Evolutionary conservation across 2,888 invertebrate genomes (phyloP).

Genomic region (Ceratothoa steindachneri): DNA sequence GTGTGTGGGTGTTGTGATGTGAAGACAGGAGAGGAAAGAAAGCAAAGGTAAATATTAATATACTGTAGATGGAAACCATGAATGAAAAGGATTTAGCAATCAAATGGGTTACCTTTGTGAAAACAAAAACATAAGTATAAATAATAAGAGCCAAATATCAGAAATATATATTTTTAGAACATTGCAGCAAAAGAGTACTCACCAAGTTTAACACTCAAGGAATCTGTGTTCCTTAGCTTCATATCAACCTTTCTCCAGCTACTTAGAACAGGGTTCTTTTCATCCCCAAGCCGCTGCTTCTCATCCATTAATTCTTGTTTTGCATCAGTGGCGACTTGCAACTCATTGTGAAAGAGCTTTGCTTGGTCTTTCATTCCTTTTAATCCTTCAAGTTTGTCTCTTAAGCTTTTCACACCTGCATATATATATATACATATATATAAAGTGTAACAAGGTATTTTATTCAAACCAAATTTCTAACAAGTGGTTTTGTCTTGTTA

Average conservation of each 20-base stretch:
- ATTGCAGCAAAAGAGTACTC: no score
- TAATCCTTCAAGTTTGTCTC: constrained; percentile 34
- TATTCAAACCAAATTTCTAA: neutral
- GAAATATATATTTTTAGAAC: no score
- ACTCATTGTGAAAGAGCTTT: constrained; percentile 26
- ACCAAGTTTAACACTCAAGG: constrained; percentile 21
- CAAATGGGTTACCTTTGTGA: no score
- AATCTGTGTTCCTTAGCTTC: constrained; percentile 25
- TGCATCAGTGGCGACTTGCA: constrained; percentile 47
- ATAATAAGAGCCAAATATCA: no score
- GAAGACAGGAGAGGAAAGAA: no score
- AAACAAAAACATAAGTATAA: no score
- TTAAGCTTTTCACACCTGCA: constrained; percentile 24
- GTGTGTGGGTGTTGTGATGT: no score
- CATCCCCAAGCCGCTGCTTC: constrained; percentile 48
- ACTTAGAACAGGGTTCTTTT: constrained; percentile 42
- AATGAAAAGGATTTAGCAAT: no score
- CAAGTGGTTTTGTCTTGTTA: no score
- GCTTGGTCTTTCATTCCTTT: constrained; percentile 35
- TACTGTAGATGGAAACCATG: no score
- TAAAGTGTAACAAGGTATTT: no score
- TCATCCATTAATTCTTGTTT: constrained; percentile 36
- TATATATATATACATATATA: neutral
- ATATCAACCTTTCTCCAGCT: constrained; percentile 23
- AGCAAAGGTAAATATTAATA: no score